These are phyloP conservation scores for Caenorhabditis panamensis DNA, from an alignment of 2,888 invertebrate genomes.

Conservation along the genomic window DNA sequence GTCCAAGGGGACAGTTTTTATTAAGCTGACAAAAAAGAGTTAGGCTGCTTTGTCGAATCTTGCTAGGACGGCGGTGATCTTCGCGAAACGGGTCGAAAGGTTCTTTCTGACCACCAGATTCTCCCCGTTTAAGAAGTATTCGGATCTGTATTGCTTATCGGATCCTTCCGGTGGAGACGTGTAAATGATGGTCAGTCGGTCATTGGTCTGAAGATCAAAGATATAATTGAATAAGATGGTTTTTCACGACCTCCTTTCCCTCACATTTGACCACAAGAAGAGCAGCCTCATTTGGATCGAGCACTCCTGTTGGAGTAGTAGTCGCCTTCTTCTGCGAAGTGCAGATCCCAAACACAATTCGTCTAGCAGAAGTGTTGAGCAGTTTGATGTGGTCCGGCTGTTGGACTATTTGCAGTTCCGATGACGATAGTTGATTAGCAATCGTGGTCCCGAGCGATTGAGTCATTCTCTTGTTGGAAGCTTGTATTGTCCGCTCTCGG, in stretches of 20 bases:
- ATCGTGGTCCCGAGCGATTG: constrained; percentile 22
- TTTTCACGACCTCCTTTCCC: constrained; percentile 40
- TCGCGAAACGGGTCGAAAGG: constrained; percentile 34
- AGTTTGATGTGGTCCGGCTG: constrained; percentile 42
- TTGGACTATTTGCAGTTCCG: constrained; percentile 18
- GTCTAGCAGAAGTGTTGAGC: constrained; percentile 36
- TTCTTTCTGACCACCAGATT: constrained; percentile 38
- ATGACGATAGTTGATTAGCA: constrained; percentile 8
- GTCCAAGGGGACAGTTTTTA: too few species aligned
- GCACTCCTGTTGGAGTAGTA: constrained; percentile 52
- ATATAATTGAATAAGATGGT: not conserved
- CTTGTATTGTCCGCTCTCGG: too few species aligned
- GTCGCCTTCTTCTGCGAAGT: constrained; percentile 50
- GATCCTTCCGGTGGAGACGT: constrained; percentile 50
- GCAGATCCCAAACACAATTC: constrained; percentile 47
- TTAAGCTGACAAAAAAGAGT: too few species aligned
- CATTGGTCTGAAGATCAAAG: constrained; percentile 23
- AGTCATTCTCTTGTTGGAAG: constrained; percentile 17
- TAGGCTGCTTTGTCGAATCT: constrained; percentile 29
- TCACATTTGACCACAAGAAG: constrained; percentile 44
- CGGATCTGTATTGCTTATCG: constrained; percentile 51
- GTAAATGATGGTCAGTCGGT: constrained; percentile 50
- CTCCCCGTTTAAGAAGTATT: constrained; percentile 43
- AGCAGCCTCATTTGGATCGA: constrained; percentile 48
- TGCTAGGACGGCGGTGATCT: constrained; percentile 43